Evolutionary conservation across 2,888 invertebrate species (phyloP).

Genomic region (Himalopsyche tibetana): DNA sequence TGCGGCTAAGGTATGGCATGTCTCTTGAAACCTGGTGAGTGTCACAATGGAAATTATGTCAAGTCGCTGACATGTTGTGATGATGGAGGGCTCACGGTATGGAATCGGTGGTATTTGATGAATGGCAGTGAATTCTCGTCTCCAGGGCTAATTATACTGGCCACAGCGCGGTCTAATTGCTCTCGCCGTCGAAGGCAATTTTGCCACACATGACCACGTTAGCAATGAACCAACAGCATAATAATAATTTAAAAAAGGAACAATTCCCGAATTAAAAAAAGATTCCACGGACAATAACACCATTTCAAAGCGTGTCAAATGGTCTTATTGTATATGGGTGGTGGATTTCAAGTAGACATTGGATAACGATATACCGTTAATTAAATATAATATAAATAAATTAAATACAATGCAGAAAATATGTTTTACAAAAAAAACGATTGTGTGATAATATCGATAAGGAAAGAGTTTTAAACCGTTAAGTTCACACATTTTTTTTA

Average conservation of each 20-base stretch:
- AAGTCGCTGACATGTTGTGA: slow-evolving; percentile 42
- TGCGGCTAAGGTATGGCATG: slow-evolving; percentile 6
- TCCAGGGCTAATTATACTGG: slow-evolving; percentile 20
- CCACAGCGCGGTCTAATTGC: slow-evolving; percentile 18
- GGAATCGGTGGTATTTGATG: slow-evolving; percentile 43
- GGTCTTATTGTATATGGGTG: too few relatives aligned
- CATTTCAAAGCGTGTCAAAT: too few relatives aligned
- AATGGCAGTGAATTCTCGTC: slow-evolving; percentile 28
- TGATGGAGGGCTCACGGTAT: slow-evolving; percentile 43
- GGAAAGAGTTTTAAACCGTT: too few relatives aligned
- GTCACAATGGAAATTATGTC: slow-evolving; percentile 31
- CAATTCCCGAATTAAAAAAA: too few relatives aligned
- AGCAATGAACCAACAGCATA: slow-evolving; percentile 8
- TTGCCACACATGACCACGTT: slow-evolving; percentile 6
- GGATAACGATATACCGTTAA: too few relatives aligned
- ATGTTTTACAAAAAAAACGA: too few relatives aligned
- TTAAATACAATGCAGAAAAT: too few relatives aligned
- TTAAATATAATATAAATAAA: too few relatives aligned
- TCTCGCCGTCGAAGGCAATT: neutral
- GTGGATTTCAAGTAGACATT: too few relatives aligned
- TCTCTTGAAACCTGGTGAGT: slow-evolving; percentile 40
- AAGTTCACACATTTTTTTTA: too few relatives aligned
- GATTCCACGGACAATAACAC: too few relatives aligned
- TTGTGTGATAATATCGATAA: too few relatives aligned
- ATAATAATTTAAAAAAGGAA: neutral